Conservation (phyloP, 2,113 vertebrate species). For the Pungitius pungitius region DNA sequence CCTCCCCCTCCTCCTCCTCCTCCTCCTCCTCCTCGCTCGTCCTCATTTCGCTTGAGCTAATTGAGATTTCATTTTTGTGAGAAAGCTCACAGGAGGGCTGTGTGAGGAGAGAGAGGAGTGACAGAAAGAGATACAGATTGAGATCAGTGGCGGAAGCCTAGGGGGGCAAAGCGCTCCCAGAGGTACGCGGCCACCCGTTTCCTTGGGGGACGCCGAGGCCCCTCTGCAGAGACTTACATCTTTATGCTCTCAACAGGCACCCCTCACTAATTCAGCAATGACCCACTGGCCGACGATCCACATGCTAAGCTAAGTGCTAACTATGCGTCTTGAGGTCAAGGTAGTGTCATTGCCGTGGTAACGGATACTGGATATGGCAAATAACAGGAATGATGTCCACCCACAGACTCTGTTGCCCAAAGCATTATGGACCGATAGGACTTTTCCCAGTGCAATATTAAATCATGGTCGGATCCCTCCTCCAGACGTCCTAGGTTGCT, state of each 20-base stretch:
- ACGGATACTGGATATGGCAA: slow-evolving; percentile 15
- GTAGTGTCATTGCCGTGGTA: slow-evolving; percentile 12
- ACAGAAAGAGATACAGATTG: slow-evolving; percentile 52
- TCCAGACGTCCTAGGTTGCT: slow-evolving; percentile 70
- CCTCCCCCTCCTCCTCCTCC: slow-evolving; percentile 35
- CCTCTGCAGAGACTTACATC: slow-evolving; percentile 62
- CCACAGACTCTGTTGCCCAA: slow-evolving; percentile 38
- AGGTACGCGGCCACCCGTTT: slow-evolving; percentile 54
- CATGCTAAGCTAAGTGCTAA: slow-evolving; percentile 5
- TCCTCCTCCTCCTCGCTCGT: slow-evolving; percentile 46
- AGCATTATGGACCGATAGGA: slow-evolving; percentile 76
- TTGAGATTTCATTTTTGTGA: slow-evolving; percentile 81
- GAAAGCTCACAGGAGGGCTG: slow-evolving; percentile 69
- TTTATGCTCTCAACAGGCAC: slow-evolving; percentile 68
- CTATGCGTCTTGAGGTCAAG: slow-evolving; percentile 5
- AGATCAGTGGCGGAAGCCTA: slow-evolving; percentile 60
- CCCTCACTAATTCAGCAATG: slow-evolving; percentile 52
- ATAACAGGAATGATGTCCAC: slow-evolving; percentile 13
- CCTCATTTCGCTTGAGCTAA: slow-evolving; percentile 80
- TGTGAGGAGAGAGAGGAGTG: slow-evolving; percentile 48
- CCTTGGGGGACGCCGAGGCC: slow-evolving; percentile 59
- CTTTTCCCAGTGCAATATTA: slow-evolving; percentile 69
- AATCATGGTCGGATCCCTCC: slow-evolving; percentile 59
- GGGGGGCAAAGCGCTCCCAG: slow-evolving; percentile 58
- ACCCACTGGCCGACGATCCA: slow-evolving; percentile 20